These are phyloP conservation scores for Lepisosteus osseus DNA, from an alignment of 2,113 vertebrate genomes.

Conservation along the genomic window DNA sequence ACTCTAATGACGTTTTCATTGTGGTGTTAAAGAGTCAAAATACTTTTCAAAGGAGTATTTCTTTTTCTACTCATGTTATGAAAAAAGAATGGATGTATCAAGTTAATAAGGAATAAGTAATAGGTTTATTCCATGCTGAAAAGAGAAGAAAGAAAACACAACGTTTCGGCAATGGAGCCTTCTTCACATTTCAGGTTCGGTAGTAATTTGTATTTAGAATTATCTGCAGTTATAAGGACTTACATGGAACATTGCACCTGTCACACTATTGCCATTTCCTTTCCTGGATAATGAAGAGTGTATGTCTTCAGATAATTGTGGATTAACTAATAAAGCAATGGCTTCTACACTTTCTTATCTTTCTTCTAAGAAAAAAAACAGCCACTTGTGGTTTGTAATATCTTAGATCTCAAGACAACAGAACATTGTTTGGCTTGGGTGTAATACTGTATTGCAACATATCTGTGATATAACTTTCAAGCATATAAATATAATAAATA, in stretches of 20 bases:
- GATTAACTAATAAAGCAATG: conserved; percentile 4
- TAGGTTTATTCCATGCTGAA: too few species aligned
- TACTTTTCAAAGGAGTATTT: too few species aligned
- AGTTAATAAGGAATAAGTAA: too few species aligned
- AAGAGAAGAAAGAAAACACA: too few species aligned
- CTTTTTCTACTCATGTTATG: too few species aligned
- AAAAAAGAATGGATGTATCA: too few species aligned
- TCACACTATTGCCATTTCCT: not conserved
- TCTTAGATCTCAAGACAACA: not conserved
- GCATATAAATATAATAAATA: conserved; percentile 16
- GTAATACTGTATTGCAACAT: conserved; percentile 1
- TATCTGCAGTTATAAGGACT: not conserved
- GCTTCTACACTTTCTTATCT: not conserved
- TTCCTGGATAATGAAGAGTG: not conserved
- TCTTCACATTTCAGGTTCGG: too few species aligned
- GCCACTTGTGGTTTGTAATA: not conserved
- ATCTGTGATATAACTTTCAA: conserved; percentile 13
- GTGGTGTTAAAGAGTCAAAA: too few species aligned
- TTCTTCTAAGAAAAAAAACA: not conserved
- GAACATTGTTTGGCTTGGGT: not conserved
- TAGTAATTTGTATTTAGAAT: not conserved
- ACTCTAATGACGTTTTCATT: too few species aligned
- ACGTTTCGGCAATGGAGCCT: too few species aligned
- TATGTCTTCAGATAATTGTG: not conserved
- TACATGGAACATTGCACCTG: not conserved